Evolutionary conservation across 2,888 invertebrate genomes (phyloP), one percentile per base, ranked within the genome.

Genomic region (Rhamnusium bicolor): DNA sequence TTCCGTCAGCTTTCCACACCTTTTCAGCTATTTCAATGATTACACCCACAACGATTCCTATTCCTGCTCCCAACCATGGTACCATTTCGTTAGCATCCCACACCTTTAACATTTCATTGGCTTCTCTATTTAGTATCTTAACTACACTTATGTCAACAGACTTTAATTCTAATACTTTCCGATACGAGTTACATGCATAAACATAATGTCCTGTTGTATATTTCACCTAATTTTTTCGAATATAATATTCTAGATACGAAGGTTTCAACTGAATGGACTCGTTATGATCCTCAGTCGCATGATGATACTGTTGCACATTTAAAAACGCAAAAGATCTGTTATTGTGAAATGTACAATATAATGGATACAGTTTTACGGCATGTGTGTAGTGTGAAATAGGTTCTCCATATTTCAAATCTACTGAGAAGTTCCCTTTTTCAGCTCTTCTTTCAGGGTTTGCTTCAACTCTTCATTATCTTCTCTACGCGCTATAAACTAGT

Each of bases 271-370:
- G 90, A 67, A 95, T 94, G 2, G 93, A 92, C 86, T 93, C 92
- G 82, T 93, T 91, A 1, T 95, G 95, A 90, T 96, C 96, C 86
- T 94, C 92, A 81, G 94, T 88, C 0, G 95, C 93, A 79, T 93
- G 91, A 86, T 92, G 94, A 87, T 92, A 94, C 85, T 94, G 94
- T 81, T 94, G 92, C 79, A 94, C 88, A 87, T 94, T 94, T 40
- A 96, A 88, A 87, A 95, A 95, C 10, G 94, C 94, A 84, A 92
- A 91, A 4, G 95, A 95, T 84, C 96, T 90, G 86, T 96, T 96
- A 84, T 95, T 95, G 87, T 93, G 93, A 54, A 95, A 86, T 14
- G 92, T 90, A 84, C 91, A 92, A 88, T 94, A 94, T 75, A 90
- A 90, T 7, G 93, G 92, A 79, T 94, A 94, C 80, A 92, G 85